Base-by-base conservation (phyloP, 2,888 invertebrate species). In the Zygaena filipendulae region DNA sequence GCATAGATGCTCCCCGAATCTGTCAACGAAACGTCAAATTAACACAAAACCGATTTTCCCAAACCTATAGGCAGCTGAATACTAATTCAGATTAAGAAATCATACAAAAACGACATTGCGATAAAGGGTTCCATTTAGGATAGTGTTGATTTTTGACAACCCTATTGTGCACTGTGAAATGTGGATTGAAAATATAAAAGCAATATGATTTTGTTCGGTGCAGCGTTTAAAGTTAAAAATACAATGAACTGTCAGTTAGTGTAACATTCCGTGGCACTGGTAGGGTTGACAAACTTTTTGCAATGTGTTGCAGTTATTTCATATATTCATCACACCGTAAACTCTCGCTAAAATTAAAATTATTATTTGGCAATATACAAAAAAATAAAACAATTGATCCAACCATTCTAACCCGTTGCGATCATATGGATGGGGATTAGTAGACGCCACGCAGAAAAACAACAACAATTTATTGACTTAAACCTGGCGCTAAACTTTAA, bases 1-100 rank as follows among this genome's bases (percentile, higher is more conserved):
- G 35, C 29, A 45, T 35, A 38, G 29, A 42, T 51, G 53, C 58
- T 55, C 61, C n/a, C 45, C 58, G 36, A 36, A 48, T 39, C 58
- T 68, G 68, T 70, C 68, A 72, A 52, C 63, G 41, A 59, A 52
- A 55, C 60, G 75, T 75, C 77, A 74, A 54, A 66, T 72, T 70
- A 68, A 53, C 42, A 61, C 59, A 67, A 68, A 62, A 60, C 53
- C 48, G 51, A 57, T 62, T 62, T 49, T 47, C 40, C 43, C 44
- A 55, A 60, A 57, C n/a, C 53, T 51, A 56, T 55, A 37, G 41
- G 50, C 63, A 63, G 64, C 62, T 66, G 66, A 61, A 61, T 57
- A 54, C 58, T 56, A 54, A 58, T n/a, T n/a, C n/a, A n/a, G n/a
- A 64, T 66, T 60, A 61, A 62, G 58, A 58, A 56, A 45, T 54